Evolutionary conservation across 2,888 invertebrate genomes (phyloP), one percentile per base, ranked within the genome.

Genomic region (Tineola bisselliella): DNA sequence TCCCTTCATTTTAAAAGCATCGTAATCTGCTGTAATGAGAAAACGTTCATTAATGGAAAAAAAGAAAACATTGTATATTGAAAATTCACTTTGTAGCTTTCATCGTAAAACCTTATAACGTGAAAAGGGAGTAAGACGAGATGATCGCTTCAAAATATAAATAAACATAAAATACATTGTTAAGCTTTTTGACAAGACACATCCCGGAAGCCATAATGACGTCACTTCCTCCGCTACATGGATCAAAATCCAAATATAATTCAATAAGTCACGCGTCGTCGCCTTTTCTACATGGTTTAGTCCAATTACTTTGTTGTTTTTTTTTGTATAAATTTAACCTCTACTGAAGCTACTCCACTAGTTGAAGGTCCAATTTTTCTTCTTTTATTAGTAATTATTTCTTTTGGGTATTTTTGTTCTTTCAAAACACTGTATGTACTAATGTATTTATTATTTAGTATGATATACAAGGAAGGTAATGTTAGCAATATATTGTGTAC

Each of bases 81-180:
- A 25, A 25, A 25, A 2, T 25, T 6, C 25, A 25, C 25, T 25
- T 25, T 25, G 25, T 25, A 25, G 25, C 25, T 25, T 25, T 25
- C 6, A 6, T 25, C 10, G 3, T 38, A 6, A 38, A 10, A 38
- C 38, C 31, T 48, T 17, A 48, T 48, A 48, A 48, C 10, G 54
- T 25, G 6, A 54, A n/a, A 25, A 11, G 54, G 12, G 19, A 25
- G 54, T 12, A 54, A 54, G 11, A 12, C 12, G 54, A 54, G 54
- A 25, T 54, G 18, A 54, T 54, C 54, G 19, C 54, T 54, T 54
- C 54, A 54, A 54, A 54, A 25, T 54, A 25, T 19, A 54, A 25
- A 25, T 25, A 54, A 25, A 54, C 52, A 13, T 52, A 52, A 52
- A 52, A 52, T 17, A 54, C 6, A 25, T 25, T 54, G 54, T 54